Conservation (phyloP, 2,113 vertebrate species). For the Glaucomys volans region DNA sequence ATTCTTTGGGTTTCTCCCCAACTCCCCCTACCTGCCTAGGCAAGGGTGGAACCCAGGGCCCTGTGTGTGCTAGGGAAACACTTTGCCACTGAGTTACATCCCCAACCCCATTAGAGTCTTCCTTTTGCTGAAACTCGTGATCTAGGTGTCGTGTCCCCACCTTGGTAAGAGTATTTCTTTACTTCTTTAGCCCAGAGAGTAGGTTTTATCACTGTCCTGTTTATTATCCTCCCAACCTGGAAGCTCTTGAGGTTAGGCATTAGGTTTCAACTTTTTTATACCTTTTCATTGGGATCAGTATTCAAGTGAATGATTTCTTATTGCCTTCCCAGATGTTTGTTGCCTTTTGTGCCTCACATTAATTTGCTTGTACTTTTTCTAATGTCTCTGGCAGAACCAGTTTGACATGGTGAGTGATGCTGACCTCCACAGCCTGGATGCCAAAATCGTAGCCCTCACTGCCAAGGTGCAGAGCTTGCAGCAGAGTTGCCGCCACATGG, state of each 20-base stretch:
- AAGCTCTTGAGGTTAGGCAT: not conserved
- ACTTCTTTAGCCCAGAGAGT: not conserved
- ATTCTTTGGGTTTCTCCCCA: too few species aligned
- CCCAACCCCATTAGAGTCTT: not conserved
- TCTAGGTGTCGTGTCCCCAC: not conserved
- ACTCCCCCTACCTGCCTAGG: too few species aligned
- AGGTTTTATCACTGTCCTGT: not conserved
- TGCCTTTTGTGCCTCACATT: not conserved
- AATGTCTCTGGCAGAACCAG: constrained; percentile 88
- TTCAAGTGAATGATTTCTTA: not conserved
- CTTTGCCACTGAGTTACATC: too few species aligned
- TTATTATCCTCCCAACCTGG: not conserved
- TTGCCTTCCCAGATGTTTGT: too few species aligned
- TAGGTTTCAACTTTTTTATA: not conserved
- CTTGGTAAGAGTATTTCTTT: not conserved
- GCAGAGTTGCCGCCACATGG: constrained; percentile 93
- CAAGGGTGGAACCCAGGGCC: too few species aligned
- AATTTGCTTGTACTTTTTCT: not conserved
- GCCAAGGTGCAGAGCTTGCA: constrained; percentile 88
- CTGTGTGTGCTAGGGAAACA: too few species aligned
- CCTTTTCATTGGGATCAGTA: not conserved
- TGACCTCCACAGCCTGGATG: constrained; percentile 93
- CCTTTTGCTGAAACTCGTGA: not conserved
- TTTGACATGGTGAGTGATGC: constrained; percentile 92
- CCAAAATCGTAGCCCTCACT: constrained; percentile 87